Conservation (phyloP, 37 sponge, comb jelly and placozoan species). For the Haliclona indistincta region DNA sequence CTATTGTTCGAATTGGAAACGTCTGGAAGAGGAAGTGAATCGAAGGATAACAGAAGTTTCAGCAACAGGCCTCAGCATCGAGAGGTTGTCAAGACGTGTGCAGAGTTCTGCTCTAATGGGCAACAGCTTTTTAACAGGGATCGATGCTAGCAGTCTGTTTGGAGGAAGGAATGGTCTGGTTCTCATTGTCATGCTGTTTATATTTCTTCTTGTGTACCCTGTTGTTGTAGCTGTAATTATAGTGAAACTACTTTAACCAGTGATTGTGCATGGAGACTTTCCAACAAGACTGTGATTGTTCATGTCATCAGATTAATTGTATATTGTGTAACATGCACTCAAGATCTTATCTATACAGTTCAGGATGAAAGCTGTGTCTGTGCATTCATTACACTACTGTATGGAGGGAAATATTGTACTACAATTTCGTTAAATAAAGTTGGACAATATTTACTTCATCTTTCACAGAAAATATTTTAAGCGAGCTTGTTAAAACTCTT, state of each 20-base stretch:
- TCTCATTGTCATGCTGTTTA: neutral
- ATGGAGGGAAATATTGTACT: too few species aligned
- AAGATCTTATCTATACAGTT: too few species aligned
- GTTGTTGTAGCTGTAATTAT: conserved; percentile 22
- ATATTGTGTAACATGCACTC: too few species aligned
- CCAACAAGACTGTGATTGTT: too few species aligned
- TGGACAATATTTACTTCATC: too few species aligned
- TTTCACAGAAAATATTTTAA: too few species aligned
- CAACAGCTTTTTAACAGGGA: conserved; percentile 17
- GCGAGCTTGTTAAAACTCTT: too few species aligned
- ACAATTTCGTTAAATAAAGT: too few species aligned
- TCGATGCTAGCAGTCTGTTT: conserved; percentile 20
- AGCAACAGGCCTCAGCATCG: conserved; percentile 33
- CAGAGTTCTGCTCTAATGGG: conserved; percentile 14
- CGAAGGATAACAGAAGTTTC: conserved; percentile 6
- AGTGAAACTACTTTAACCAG: neutral
- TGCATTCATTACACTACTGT: too few species aligned
- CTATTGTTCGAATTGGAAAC: conserved; percentile 26
- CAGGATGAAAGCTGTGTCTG: too few species aligned
- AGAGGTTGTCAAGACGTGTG: conserved; percentile 18
- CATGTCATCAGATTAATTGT: too few species aligned
- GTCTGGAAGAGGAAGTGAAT: conserved; percentile 1
- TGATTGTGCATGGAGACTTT: too few species aligned
- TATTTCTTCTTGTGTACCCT: conserved; percentile 16
- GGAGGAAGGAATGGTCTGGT: neutral